Evolutionary conservation across 2,888 invertebrate species (phyloP).

Genomic region (Chymomyza procnemis): DNA sequence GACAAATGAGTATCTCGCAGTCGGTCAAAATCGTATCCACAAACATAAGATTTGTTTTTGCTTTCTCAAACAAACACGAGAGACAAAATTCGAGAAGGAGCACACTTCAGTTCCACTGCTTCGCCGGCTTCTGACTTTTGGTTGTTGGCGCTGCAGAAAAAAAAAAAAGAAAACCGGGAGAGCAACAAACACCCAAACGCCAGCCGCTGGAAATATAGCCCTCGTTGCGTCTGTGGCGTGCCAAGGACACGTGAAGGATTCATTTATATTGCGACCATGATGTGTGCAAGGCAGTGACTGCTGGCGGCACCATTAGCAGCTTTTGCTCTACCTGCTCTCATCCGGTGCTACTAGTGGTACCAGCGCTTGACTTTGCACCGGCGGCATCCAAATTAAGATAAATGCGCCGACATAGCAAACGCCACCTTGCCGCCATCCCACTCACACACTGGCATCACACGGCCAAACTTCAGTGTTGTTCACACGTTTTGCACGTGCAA

Average conservation of each 20-base stretch:
- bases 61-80: neutral
- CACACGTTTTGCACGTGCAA: constrained; percentile 39
- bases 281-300: constrained; percentile 22
- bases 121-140: neutral
- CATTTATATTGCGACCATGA: constrained; percentile 33
- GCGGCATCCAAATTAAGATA: constrained; percentile 61
- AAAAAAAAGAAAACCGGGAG: too few relatives aligned
- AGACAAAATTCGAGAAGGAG: constrained; percentile 66
- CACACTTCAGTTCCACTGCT: constrained; percentile 27
- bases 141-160: constrained; percentile 29
- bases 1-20: too few relatives aligned
- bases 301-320: constrained; percentile 45
- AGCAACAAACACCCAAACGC: constrained; percentile 22
- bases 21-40: too few relatives aligned
- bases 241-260: constrained; percentile 67
- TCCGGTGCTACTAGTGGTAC: constrained; percentile 3
- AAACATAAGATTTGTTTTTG: too few relatives aligned
- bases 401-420: constrained; percentile 40
- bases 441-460: neutral
- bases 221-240: constrained; percentile 28
- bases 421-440: neutral
- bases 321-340: neutral
- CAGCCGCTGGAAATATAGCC: neutral
- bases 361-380: constrained; percentile 23
- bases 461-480: constrained; percentile 7